A percentile compares a stretch with the other conserved stretches of the same genome.
phyloP scores from a whole-genome alignment of 2,113 vertebrate genomes.

The Ciconia maguari region DNA sequence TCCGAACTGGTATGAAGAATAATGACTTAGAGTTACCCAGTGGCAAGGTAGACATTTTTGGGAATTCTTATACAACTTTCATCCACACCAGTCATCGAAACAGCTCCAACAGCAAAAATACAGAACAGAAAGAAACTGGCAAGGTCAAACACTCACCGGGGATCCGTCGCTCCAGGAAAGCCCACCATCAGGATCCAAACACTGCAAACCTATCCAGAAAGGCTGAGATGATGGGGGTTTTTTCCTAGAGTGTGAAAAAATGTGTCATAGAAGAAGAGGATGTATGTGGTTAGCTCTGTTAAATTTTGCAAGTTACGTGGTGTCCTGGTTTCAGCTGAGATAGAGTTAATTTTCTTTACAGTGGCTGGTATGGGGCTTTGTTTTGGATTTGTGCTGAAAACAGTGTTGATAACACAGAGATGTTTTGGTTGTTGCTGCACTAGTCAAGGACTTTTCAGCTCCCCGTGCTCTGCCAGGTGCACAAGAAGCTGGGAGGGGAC shows the following conservation, averaged over 20 bases:
- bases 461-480: too few species aligned
- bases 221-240: constrained; percentile 17
- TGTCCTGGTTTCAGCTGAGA: too few species aligned
- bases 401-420: too few species aligned
- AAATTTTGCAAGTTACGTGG: neutral
- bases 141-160: constrained; percentile 71
- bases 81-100: neutral
- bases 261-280: neutral
- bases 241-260: neutral
- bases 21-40: neutral
- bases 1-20: neutral
- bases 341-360: too few species aligned
- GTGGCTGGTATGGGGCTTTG: too few species aligned
- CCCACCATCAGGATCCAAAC: constrained; percentile 73
- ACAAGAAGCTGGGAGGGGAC: too few species aligned
- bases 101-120: neutral
- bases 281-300: neutral
- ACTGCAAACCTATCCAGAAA: constrained; percentile 85
- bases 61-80: neutral
- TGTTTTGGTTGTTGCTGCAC: too few species aligned
- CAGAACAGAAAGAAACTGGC: neutral
- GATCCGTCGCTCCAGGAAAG: constrained; percentile 85
- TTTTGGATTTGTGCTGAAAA: too few species aligned
- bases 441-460: too few species aligned
- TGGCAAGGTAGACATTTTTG: neutral